These are phyloP conservation scores for Agapornis roseicollis DNA, from an alignment of 2,113 vertebrate species.

Conservation along the genomic window DNA sequence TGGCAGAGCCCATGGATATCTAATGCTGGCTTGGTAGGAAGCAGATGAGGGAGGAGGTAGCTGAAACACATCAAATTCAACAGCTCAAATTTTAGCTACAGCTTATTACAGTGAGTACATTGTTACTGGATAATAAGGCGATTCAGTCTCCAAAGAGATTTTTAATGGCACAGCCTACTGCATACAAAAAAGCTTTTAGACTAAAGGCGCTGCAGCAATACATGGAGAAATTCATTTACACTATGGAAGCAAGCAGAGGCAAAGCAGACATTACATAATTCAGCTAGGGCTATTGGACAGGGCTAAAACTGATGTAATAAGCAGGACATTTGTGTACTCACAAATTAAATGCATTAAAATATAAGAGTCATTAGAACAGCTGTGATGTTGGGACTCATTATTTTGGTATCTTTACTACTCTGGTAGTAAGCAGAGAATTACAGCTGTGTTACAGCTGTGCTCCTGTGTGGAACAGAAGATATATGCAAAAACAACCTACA, in stretches of 20 bases:
- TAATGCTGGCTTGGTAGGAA: constrained; percentile 91
- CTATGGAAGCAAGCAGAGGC: constrained; percentile 34
- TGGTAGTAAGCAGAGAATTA: neutral
- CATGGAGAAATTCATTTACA: constrained; percentile 46
- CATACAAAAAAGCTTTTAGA: constrained; percentile 58
- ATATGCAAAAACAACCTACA: neutral
- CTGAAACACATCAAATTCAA: constrained; percentile 71
- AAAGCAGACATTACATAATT: constrained; percentile 59
- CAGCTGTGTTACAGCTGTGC: neutral
- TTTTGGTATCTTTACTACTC: neutral
- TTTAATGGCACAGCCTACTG: constrained; percentile 46
- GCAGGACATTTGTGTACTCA: constrained; percentile 16
- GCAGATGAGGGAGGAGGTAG: constrained; percentile 94
- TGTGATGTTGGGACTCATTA: neutral
- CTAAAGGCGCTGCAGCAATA: constrained; percentile 8
- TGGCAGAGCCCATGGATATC: constrained; percentile 86
- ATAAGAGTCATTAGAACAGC: neutral
- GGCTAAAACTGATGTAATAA: constrained; percentile 27
- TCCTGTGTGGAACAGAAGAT: neutral
- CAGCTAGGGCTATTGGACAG: constrained; percentile 23
- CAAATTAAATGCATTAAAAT: constrained; percentile 34
- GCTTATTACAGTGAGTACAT: constrained; percentile 9
- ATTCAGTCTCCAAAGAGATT: constrained; percentile 42
- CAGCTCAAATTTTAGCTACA: neutral
- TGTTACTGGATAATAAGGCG: constrained; percentile 24